A percentile compares a stretch with the other conserved stretches of the same genome.
phyloP scores from a whole-genome alignment of 2,888 invertebrate species.

The Tholera decimalis region DNA sequence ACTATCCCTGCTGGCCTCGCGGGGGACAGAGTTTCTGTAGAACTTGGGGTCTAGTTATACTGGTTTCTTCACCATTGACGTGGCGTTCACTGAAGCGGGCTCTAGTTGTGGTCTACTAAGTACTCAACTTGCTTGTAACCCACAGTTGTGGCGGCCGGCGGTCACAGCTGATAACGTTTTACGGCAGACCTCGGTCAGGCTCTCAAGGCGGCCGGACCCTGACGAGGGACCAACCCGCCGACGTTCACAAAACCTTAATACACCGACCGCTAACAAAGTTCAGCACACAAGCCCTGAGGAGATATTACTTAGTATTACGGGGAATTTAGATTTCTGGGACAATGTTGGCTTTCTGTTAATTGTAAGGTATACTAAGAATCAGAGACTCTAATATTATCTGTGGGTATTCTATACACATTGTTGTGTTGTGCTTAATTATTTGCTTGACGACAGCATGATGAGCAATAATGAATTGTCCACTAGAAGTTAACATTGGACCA shows the following conservation, averaged over 20 bases:
- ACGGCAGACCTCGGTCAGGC: slow-evolving; percentile 7
- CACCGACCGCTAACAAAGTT: not conserved
- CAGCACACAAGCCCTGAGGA: not conserved
- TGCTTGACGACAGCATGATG: not conserved
- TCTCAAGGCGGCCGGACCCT: slow-evolving; percentile 1
- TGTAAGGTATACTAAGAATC: not conserved
- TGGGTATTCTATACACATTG: not conserved
- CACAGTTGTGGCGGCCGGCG: not conserved
- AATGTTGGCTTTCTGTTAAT: slow-evolving; percentile 19
- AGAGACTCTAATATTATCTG: not conserved
- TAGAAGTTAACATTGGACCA: too few relatives aligned
- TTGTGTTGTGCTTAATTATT: not conserved
- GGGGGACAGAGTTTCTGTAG: not conserved
- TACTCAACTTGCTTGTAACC: slow-evolving; percentile 5
- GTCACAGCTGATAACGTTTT: slow-evolving; percentile 37
- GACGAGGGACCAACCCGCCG: not conserved
- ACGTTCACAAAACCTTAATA: slow-evolving; percentile 1
- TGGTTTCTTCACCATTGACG: not conserved
- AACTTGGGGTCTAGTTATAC: not conserved
- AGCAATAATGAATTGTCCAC: not conserved
- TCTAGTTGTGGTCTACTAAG: not conserved
- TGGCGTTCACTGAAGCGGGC: too few relatives aligned
- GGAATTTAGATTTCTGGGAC: slow-evolving; percentile 1
- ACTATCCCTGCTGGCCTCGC: not conserved
- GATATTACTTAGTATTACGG: slow-evolving; percentile 5